These are phyloP conservation scores for Somateria mollissima DNA, from an alignment of 2,797 vertebrate genomes.

Conservation along the genomic window DNA sequence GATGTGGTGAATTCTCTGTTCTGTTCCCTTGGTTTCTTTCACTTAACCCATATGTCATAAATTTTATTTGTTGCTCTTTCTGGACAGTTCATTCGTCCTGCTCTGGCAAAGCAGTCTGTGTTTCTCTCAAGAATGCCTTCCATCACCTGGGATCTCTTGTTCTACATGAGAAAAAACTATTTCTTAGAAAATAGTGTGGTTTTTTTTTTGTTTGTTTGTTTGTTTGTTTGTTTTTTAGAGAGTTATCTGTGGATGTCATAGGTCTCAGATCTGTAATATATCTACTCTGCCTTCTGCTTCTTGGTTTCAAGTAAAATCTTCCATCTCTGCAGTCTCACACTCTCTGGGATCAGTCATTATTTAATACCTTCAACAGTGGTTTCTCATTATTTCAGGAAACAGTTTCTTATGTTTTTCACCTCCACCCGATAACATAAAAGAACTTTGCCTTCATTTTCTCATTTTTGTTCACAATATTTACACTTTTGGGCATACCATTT, in stretches of 20 bases:
- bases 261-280: neutral
- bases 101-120: neutral
- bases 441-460: neutral
- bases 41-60: neutral
- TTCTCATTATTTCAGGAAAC: neutral
- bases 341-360: neutral
- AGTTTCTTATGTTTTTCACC: neutral
- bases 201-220: neutral
- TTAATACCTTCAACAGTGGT: neutral
- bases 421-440: rapidly evolving
- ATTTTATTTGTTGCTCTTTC: neutral
- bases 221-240: no score
- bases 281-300: neutral
- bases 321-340: neutral
- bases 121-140: neutral
- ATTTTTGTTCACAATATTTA: neutral
- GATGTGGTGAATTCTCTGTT: neutral
- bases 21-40: neutral
- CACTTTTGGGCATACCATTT: neutral
- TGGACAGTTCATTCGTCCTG: neutral
- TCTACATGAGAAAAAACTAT: neutral
- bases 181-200: neutral
- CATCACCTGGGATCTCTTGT: neutral
- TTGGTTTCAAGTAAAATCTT: neutral
- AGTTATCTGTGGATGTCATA: neutral